Base-by-base conservation (phyloP, 2,797 vertebrate genomes). In the Micrastur ruficollis region DNA sequence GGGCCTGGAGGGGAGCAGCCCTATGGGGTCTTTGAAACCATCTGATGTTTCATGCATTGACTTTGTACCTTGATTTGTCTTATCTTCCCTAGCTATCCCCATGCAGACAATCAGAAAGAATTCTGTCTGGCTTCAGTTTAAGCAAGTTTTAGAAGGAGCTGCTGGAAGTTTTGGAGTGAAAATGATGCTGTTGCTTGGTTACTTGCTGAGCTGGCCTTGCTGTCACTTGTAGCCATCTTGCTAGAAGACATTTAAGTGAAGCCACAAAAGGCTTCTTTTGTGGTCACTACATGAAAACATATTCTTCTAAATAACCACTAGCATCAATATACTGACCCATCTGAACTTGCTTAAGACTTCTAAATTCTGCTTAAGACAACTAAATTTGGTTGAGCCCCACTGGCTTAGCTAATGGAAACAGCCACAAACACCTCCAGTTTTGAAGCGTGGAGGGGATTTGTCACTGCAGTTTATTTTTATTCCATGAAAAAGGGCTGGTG, bases 101-200 rank as follows among this genome's bases (percentile, higher is more conserved):
- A 0, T 58, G 80, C 53, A 92, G 96, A 81, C 65, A 79, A 72
- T 61, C 61, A 93, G 42, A 55, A 90, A 65, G 71, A 93, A 92
- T 81, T 94, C 61, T 65, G 25, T 66, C 93, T 94, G 90, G 88
- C 91, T 79, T 82, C 52, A 70, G 44, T 63, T 90, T 91, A 44
- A 90, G 26, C 73, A 78, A 70, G 40, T 93, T 92, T 96, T 95
- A 88, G 92, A 95, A 95, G 71, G 90, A 94, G 36, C 19, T 75
- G 29, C 82, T 92, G 67, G 82, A 89, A 92, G 88, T 63, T 90
- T 91, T 96, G 88, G 86, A 95, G 86, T 59, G 62, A 93, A 93
- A 95, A 86, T 1, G 22, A 75, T 81, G 59, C 44, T 42, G 55
- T 79, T 94, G 82, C 80, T 90, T 83, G 72, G 63, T 78, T 95